Conservation (phyloP, 2,797 vertebrate genomes). For the Sebastes hubbsi region DNA sequence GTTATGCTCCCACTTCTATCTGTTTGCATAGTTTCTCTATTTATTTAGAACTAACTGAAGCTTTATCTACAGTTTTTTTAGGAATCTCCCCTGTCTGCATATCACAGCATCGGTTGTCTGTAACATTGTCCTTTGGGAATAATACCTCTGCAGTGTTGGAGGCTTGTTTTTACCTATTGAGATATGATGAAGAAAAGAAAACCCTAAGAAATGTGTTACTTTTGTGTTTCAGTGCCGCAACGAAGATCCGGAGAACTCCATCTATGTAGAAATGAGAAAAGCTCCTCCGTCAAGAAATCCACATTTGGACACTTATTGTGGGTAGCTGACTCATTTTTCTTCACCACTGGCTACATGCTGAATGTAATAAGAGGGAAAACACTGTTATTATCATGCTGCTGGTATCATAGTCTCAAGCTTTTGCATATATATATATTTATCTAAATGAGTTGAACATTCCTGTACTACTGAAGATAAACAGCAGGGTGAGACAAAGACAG, state of each 20-base stretch:
- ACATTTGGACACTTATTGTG: not conserved
- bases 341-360: not conserved
- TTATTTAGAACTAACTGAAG: not conserved
- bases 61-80: not conserved
- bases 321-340: not conserved
- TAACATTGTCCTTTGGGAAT: not conserved
- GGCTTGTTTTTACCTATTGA: not conserved
- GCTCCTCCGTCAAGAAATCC: not conserved
- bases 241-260: not conserved
- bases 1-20: not conserved
- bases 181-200: not conserved
- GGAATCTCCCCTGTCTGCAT: not conserved
- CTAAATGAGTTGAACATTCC: not conserved
- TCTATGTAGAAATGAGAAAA: slow-evolving; percentile 66
- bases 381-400: not conserved
- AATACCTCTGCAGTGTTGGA: not conserved
- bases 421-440: not conserved
- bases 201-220: not conserved
- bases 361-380: not conserved
- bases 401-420: no score
- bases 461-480: not conserved
- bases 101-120: not conserved
- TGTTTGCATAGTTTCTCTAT: not conserved
- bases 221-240: slow-evolving; percentile 46
- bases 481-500: slow-evolving; percentile 30